These are phyloP conservation scores for Lepisosteus oculatus DNA, from an alignment of 2,113 vertebrate species.

Conservation along the genomic window DNA sequence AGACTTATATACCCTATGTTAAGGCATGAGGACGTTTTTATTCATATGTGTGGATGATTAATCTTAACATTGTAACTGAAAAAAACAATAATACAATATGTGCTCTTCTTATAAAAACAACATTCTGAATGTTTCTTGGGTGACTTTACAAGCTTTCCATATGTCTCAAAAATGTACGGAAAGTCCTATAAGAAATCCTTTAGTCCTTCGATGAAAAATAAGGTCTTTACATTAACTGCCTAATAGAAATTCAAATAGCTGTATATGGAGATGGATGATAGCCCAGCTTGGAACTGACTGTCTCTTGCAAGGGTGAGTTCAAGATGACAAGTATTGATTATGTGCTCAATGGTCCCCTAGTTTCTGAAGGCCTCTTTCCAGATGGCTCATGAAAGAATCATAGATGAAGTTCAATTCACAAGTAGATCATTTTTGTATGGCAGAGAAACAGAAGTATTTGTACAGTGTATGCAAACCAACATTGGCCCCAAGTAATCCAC, in stretches of 20 bases:
- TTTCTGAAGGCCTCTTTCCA: slow-evolving; percentile 47
- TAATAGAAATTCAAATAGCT: slow-evolving; percentile 59
- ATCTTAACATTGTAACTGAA: too few relatives aligned
- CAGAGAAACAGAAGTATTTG: background rate
- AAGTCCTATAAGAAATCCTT: slow-evolving; percentile 57
- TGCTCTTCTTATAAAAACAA: too few relatives aligned
- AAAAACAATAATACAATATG: too few relatives aligned
- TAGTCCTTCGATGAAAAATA: slow-evolving; percentile 53
- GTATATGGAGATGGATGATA: slow-evolving; percentile 54
- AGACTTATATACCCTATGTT: too few relatives aligned
- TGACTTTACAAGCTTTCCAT: slow-evolving; percentile 32
- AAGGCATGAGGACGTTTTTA: too few relatives aligned
- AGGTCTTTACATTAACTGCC: slow-evolving; percentile 41
- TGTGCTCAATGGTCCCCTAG: slow-evolving; percentile 53
- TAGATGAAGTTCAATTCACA: background rate
- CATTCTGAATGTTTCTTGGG: too few relatives aligned
- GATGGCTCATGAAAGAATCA: slow-evolving; percentile 52
- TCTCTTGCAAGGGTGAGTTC: slow-evolving; percentile 56
- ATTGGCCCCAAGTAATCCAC: too few relatives aligned
- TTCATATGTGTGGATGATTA: too few relatives aligned
- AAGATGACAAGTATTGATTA: slow-evolving; percentile 68
- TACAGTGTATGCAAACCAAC: too few relatives aligned
- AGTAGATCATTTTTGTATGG: background rate
- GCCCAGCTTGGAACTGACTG: slow-evolving; percentile 41
- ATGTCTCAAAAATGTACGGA: slow-evolving; percentile 47